A percentile compares a stretch with the other conserved stretches of the same genome.
These are phyloP conservation scores for Drosophila kohkoa DNA, from an alignment of 1,140 invertebrate genomes.

Conservation along the genomic window DNA sequence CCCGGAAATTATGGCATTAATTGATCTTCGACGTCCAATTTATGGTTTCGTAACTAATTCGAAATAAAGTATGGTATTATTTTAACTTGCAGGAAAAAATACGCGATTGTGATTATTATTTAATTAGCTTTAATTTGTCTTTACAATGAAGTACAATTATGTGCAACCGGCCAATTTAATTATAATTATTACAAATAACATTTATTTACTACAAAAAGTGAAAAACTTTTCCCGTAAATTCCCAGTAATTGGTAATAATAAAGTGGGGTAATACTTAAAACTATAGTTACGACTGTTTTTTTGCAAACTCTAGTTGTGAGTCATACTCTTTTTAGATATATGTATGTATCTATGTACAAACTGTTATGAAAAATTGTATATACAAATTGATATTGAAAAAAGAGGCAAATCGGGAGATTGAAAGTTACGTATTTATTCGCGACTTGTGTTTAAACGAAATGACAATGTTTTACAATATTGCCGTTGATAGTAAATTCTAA, in stretches of 20 bases:
- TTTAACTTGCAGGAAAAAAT: neutral
- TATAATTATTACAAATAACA: constrained; percentile 7
- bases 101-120: neutral
- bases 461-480: neutral
- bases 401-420: neutral
- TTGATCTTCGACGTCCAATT: neutral
- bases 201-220: constrained; percentile 13
- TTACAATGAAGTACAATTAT: constrained; percentile 6
- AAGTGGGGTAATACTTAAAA: constrained; percentile 7
- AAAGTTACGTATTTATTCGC: neutral
- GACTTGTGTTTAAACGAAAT: neutral
- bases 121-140: constrained; percentile 7
- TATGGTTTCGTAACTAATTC: neutral
- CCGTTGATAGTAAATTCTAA: neutral
- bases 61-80: neutral
- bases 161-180: neutral
- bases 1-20: neutral
- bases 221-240: constrained; percentile 2
- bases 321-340: constrained; percentile 8
- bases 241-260: constrained; percentile 2
- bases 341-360: neutral
- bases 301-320: neutral
- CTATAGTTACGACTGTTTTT: neutral
- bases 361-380: constrained; percentile 3
- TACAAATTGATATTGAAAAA: constrained; percentile 13